These are phyloP conservation scores for Ibidorhyncha struthersii DNA, from an alignment of 2,113 vertebrate genomes.

Conservation along the genomic window DNA sequence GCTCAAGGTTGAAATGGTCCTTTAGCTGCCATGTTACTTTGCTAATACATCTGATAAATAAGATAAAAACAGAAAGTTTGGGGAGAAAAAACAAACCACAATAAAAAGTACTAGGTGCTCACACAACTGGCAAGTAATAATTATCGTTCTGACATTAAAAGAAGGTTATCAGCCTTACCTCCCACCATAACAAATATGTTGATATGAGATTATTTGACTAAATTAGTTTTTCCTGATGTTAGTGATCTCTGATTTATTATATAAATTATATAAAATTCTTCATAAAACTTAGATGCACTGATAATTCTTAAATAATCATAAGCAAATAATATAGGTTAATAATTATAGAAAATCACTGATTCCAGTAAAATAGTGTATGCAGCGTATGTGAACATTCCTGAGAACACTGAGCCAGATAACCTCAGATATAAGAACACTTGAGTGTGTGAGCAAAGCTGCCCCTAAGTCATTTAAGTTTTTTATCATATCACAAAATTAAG, in stretches of 20 bases:
- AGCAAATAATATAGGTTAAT: neutral
- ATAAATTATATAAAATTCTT: neutral
- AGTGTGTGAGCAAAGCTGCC: neutral
- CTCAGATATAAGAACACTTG: neutral
- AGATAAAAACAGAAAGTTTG: neutral
- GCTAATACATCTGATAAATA: slow-evolving; percentile 15
- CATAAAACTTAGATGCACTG: neutral
- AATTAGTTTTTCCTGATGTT: neutral
- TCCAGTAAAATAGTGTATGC: neutral
- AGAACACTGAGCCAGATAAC: neutral
- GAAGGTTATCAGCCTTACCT: neutral
- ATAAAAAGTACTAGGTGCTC: neutral
- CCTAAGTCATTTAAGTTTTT: neutral
- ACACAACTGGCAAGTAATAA: neutral
- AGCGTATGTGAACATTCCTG: neutral
- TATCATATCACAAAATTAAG: neutral
- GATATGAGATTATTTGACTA: neutral
- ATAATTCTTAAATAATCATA: neutral
- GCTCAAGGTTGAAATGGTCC: slow-evolving; percentile 39
- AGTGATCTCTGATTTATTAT: neutral
- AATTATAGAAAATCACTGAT: neutral
- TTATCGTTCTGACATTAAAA: neutral
- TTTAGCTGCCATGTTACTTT: slow-evolving; percentile 34
- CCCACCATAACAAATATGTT: neutral
- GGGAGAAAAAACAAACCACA: neutral